Evolutionary conservation across 37 sponge, comb jelly and placozoan genomes (phyloP).

Genomic region (Ianthella basta): DNA sequence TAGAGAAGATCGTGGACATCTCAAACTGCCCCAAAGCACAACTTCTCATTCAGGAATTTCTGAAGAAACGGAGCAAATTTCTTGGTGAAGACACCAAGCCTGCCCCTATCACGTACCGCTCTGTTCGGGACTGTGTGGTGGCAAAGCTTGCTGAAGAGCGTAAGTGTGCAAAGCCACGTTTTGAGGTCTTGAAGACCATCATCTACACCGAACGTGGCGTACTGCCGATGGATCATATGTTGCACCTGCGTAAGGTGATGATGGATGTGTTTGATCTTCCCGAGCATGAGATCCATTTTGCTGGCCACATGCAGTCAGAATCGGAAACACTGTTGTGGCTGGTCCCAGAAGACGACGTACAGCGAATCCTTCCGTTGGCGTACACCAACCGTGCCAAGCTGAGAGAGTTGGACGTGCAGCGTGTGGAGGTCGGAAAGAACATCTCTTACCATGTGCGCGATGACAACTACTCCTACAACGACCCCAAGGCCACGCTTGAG

Average conservation of each 20-base stretch:
- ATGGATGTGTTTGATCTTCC: background rate
- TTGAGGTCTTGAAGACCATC: background rate
- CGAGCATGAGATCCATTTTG: constrained; percentile 19
- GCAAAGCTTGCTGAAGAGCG: background rate
- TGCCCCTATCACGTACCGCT: background rate
- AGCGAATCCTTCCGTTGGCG: background rate
- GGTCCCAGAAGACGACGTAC: constrained; percentile 14
- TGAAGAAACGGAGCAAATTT: background rate
- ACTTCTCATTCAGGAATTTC: background rate
- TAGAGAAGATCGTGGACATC: constrained; percentile 19
- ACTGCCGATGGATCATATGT: background rate
- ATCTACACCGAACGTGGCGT: background rate
- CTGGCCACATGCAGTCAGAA: background rate
- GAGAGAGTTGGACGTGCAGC: background rate
- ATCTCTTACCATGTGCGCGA: constrained; percentile 25
- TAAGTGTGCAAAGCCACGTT: background rate
- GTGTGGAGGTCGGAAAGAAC: constrained; percentile 25
- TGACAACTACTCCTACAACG: background rate
- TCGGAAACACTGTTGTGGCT: constrained; percentile 2
- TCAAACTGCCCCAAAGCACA: constrained; percentile 23
- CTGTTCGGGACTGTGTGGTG: background rate
- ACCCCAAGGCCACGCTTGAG: background rate
- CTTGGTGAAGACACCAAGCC: background rate
- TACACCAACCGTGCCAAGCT: constrained; percentile 6
- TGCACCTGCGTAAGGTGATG: background rate